Conservation (phyloP, 2,797 vertebrate species). For the Leptoclinus maculatus region DNA sequence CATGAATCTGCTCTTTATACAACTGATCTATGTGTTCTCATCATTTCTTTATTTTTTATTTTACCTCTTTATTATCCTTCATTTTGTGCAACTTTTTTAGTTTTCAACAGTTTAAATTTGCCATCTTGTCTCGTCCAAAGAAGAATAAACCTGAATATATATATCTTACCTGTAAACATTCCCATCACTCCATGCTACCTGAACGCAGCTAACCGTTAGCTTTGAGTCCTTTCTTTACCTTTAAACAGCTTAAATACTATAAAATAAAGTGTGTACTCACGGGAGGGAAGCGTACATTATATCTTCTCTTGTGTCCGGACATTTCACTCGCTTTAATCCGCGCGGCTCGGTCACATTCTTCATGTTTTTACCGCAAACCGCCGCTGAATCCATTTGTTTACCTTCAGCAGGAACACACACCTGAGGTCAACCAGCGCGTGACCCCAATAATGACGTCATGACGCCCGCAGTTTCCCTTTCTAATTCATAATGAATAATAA, state of each 20-base stretch:
- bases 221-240: background rate
- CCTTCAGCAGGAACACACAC: constrained; percentile 45
- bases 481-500: background rate
- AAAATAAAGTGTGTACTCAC: constrained; percentile 66
- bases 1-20: too few species aligned
- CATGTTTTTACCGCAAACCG: constrained; percentile 65
- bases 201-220: constrained; percentile 10
- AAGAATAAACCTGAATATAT: background rate
- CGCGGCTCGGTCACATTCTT: constrained; percentile 69
- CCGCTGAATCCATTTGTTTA: constrained; percentile 83
- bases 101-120: background rate
- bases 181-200: too few species aligned
- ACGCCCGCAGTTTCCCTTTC: accelerated
- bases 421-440: constrained; percentile 47
- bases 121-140: background rate
- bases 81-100: background rate
- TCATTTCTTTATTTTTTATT: background rate
- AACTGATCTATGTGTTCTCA: background rate
- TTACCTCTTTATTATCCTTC: too few species aligned
- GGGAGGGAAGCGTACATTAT: constrained; percentile 82
- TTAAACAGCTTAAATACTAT: accelerated
- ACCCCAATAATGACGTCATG: constrained; percentile 46
- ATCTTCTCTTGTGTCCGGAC: constrained; percentile 81
- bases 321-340: constrained; percentile 64
- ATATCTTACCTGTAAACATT: background rate